phyloP scores from a whole-genome alignment of 2,113 vertebrate species.

The Ammodytes dubius region DNA sequence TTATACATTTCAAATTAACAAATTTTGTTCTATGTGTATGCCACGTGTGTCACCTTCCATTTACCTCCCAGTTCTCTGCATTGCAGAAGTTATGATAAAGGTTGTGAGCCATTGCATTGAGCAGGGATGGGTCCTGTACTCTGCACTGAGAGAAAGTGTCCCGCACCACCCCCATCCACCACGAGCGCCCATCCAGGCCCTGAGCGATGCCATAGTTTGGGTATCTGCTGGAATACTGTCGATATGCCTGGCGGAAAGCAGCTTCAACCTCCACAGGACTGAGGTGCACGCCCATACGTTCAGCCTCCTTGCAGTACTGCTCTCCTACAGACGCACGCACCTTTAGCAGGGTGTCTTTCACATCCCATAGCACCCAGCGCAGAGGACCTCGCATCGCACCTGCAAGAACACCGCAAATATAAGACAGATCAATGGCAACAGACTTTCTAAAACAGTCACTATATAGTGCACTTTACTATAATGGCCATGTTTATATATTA shows the following conservation, averaged over 20 bases:
- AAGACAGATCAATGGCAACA: background rate
- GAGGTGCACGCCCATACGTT: constrained; percentile 82
- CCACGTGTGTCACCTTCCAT: background rate
- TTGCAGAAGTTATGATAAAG: constrained; percentile 89
- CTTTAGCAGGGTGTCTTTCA: constrained; percentile 92
- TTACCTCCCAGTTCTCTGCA: constrained; percentile 89
- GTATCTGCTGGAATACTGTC: constrained; percentile 79
- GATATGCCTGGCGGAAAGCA: constrained; percentile 84
- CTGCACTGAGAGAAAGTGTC: constrained; percentile 88
- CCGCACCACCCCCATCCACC: constrained; percentile 89
- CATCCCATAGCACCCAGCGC: constrained; percentile 92
- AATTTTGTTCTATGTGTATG: background rate
- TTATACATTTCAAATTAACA: background rate
- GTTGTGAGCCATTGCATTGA: constrained; percentile 82
- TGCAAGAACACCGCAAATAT: constrained; percentile 15
- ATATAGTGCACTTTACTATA: background rate
- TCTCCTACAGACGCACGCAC: constrained; percentile 88
- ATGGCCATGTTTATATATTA: background rate
- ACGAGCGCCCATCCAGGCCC: constrained; percentile 88
- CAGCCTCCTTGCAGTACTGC: constrained; percentile 88
- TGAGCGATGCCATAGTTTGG: constrained; percentile 90
- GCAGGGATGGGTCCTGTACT: constrained; percentile 76
- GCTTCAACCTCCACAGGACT: constrained; percentile 74
- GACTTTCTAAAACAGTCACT: background rate
- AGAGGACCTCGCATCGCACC: constrained; percentile 77